Base-by-base conservation (phyloP, 1,140 invertebrate genomes). In the Drosophila simulans region DNA sequence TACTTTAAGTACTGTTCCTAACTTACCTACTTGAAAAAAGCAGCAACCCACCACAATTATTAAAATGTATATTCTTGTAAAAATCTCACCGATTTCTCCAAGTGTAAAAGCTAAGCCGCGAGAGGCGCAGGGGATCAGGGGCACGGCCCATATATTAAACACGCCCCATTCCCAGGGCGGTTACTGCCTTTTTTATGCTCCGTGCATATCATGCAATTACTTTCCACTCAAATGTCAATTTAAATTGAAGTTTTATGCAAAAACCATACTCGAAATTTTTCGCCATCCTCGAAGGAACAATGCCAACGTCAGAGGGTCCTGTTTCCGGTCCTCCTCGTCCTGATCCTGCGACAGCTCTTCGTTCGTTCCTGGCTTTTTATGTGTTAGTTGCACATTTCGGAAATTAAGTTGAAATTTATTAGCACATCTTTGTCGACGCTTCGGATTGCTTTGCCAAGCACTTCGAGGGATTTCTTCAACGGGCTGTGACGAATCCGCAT, bases 231-330 rank as follows among this genome's bases (percentile, higher is more conserved):
- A 88, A 88, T 88, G 83, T 88, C 83, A 88, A 88, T 88, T 88
- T 88, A 89, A 88, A 88, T 88, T 88, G 84, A 88, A 88, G 83
- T 88, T 88, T 88, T 88, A 88, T 88, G 83, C 83, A 89, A 88
- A 88, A 88, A 89, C 68, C 83, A 89, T 88, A 80, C 83, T 88
- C 74, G 83, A 86, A 82, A 83, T 71, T 86, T 86, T 82, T 68
- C 60, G 63, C 68, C 48, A 65, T 48, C 40, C 20, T 27, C 34
- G 31, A 10, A 31, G 52, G 35, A 57, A 69, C 66, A 70, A 70
- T 54, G 56, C 46, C 63, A 43, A 20, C 42, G 8, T 5, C 34
- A 53, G 48, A 66, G 55, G 54, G 54, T 56, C 39, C 37, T 20
- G 42, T 17, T 45, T 45, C 42, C 42, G 48, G 43, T 51, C 39